phyloP scores from a whole-genome alignment of 2,797 vertebrate species.

The Fratercula arctica region DNA sequence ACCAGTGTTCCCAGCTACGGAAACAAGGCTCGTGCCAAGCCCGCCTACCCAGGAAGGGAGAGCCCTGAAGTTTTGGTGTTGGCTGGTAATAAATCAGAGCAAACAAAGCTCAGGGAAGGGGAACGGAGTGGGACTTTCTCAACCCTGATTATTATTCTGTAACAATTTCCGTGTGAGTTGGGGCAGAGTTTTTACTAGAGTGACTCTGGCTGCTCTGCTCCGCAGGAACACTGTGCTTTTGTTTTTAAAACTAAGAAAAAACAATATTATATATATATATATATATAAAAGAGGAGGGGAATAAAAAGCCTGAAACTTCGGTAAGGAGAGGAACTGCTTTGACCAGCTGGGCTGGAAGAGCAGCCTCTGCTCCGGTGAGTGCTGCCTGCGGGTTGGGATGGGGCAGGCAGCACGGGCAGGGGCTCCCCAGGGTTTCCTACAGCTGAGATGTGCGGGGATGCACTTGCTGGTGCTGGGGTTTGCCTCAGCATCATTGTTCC shows the following conservation, averaged over 20 bases:
- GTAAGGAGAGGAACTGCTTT: background rate
- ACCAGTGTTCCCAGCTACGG: background rate
- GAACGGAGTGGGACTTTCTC: background rate
- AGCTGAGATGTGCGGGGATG: fast-evolving
- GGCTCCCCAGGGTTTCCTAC: background rate
- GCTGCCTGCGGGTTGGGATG: background rate
- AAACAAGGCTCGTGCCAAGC: background rate
- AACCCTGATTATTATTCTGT: background rate
- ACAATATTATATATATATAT: no score
- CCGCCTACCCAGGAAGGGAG: conserved; percentile 23
- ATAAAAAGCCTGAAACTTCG: background rate
- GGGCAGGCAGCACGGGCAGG: background rate
- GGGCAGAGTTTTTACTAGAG: background rate
- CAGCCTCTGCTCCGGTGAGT: fast-evolving
- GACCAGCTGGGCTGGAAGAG: background rate
- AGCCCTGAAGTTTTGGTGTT: background rate
- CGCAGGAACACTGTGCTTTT: fast-evolving
- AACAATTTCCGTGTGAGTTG: background rate
- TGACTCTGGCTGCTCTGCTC: background rate
- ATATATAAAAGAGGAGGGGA: background rate
- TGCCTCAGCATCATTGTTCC: background rate
- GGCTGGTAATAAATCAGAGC: background rate
- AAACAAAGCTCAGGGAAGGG: background rate
- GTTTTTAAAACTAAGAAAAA: background rate
- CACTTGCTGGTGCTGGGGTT: fast-evolving